These are phyloP conservation scores for Myotis vivesi DNA, from an alignment of 2,797 vertebrate genomes.

Conservation along the genomic window DNA sequence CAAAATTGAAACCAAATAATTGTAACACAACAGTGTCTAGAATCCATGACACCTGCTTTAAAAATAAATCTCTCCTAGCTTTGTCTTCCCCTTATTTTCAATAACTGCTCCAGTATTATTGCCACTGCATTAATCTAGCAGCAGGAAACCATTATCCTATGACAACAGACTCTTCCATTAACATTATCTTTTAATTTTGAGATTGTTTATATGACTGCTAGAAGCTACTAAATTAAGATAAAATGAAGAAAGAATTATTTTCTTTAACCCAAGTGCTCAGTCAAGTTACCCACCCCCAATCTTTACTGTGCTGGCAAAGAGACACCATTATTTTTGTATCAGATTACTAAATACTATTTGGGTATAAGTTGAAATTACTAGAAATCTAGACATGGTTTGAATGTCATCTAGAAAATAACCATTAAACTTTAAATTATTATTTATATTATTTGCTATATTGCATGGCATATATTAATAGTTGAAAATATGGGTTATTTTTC, in stretches of 20 bases:
- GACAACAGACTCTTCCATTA: conserved; percentile 86
- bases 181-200: conserved; percentile 87
- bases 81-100: conserved; percentile 85
- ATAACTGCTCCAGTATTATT: conserved; percentile 83
- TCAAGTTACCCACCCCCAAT: conserved; percentile 70
- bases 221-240: conserved; percentile 86
- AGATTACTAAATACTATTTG: conserved; percentile 74
- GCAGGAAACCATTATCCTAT: conserved; percentile 86
- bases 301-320: conserved; percentile 66
- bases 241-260: conserved; percentile 82
- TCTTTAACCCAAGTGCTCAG: conserved; percentile 74
- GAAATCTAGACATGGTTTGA: conserved; percentile 71
- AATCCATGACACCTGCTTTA: conserved; percentile 84
- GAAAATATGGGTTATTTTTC: conserved; percentile 74
- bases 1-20: conserved; percentile 82
- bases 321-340: conserved; percentile 73
- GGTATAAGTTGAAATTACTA: conserved; percentile 58
- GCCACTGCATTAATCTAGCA: conserved; percentile 85
- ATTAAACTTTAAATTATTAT: conserved; percentile 77
- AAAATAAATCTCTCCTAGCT: conserved; percentile 83
- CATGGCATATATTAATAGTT: conserved; percentile 69
- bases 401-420: conserved; percentile 68
- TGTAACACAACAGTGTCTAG: conserved; percentile 82
- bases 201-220: conserved; percentile 85
- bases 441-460: conserved; percentile 72